Evolutionary conservation across 2,888 invertebrate species (phyloP).

Genomic region (Drosophila mimetica): DNA sequence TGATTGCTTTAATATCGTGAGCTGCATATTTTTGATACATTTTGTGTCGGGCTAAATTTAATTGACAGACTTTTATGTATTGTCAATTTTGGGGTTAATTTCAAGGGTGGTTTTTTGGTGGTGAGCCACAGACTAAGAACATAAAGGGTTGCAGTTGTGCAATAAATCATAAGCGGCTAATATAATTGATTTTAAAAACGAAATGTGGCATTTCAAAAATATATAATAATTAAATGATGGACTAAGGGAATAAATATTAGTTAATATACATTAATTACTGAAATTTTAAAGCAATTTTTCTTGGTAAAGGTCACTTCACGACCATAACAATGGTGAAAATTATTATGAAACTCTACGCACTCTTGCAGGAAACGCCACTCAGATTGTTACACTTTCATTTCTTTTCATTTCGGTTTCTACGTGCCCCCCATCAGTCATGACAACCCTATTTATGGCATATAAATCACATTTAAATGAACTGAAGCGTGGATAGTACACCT

Average conservation of each 20-base stretch:
- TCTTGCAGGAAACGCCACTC: constrained; percentile 57
- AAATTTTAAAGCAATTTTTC: background rate
- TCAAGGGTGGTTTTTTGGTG: constrained; percentile 13
- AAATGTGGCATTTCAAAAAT: background rate
- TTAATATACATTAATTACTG: background rate
- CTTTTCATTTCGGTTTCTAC: constrained; percentile 6
- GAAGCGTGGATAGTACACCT: constrained; percentile 45
- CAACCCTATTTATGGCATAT: constrained; percentile 19
- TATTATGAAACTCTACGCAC: constrained; percentile 38
- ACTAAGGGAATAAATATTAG: background rate
- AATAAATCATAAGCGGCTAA: background rate
- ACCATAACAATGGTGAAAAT: constrained; percentile 1
- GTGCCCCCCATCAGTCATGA: background rate
- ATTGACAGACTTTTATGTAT: background rate
- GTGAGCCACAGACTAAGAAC: background rate
- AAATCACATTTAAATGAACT: constrained; percentile 70
- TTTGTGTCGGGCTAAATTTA: background rate
- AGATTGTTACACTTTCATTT: constrained; percentile 28
- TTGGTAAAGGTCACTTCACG: background rate
- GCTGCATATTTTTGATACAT: background rate
- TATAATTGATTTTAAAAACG: background rate
- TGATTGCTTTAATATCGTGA: no score
- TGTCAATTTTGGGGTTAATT: constrained; percentile 18
- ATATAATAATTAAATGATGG: background rate
- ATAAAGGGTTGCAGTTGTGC: constrained; percentile 4